These are phyloP conservation scores for Notolepis coatsorum DNA, from an alignment of 2,797 vertebrate genomes.

Conservation along the genomic window DNA sequence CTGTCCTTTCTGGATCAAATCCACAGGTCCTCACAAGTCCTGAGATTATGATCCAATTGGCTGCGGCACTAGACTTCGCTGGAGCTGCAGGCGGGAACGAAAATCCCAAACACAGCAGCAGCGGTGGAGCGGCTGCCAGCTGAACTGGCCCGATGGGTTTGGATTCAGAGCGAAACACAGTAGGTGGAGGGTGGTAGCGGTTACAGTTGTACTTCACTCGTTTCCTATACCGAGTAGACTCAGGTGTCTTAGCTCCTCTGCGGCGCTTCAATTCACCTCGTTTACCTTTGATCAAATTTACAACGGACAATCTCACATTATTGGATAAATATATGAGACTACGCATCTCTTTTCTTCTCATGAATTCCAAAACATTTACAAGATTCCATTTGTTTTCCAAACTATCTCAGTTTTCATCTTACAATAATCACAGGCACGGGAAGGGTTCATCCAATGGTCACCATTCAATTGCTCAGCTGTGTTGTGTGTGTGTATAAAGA, in stretches of 20 bases:
- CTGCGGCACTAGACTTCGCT: constrained; percentile 33
- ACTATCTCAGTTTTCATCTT: no score
- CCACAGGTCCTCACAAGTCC: constrained; percentile 23
- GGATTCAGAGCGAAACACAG: constrained; percentile 9
- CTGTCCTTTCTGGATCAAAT: constrained; percentile 24
- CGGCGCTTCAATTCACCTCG: neutral
- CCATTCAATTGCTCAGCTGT: neutral
- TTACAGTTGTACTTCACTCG: no score
- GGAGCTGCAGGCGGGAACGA: constrained; percentile 27
- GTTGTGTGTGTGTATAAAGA: no score
- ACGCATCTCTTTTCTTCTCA: neutral
- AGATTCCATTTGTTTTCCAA: neutral
- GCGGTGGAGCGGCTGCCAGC: constrained; percentile 32
- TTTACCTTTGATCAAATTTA: constrained; percentile 32
- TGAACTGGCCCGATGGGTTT: neutral
- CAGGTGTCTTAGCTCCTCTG: no score
- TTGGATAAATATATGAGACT: neutral
- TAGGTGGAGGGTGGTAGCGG: constrained; percentile 52
- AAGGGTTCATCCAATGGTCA: neutral
- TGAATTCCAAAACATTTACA: no score
- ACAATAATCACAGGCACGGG: no score
- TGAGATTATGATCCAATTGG: constrained; percentile 47
- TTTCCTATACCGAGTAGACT: no score
- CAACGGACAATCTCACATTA: constrained; percentile 7
- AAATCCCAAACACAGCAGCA: constrained; percentile 25